Conservation (phyloP, 2,888 invertebrate species). For the Conchocele bisecta region DNA sequence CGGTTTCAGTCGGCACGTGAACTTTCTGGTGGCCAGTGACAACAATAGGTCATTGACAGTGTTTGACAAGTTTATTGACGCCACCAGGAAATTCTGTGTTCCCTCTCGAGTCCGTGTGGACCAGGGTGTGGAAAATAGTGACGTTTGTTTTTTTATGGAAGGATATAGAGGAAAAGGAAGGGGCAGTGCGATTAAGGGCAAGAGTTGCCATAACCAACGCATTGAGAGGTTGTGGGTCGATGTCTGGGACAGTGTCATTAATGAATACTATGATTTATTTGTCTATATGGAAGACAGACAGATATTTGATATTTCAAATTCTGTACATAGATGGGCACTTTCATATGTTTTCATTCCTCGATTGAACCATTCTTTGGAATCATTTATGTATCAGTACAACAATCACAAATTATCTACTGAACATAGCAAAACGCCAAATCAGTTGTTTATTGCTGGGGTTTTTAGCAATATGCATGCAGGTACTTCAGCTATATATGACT, state of each 20-base stretch:
- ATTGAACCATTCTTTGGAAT: neutral
- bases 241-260: too few species aligned
- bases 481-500: too few species aligned
- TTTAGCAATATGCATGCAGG: too few species aligned
- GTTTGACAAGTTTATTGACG: conserved; percentile 28
- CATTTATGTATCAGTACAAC: conserved; percentile 17
- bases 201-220: too few species aligned
- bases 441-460: conserved; percentile 17
- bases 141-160: conserved; percentile 38
- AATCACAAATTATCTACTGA: conserved; percentile 10
- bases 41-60: conserved; percentile 41
- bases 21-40: conserved; percentile 21
- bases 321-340: conserved; percentile 13
- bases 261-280: too few species aligned
- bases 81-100: conserved; percentile 27
- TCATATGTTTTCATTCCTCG: conserved; percentile 27
- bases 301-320: conserved; percentile 18
- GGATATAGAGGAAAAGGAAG: conserved; percentile 31
- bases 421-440: conserved; percentile 9
- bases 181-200: conserved; percentile 49
- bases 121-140: conserved; percentile 50
- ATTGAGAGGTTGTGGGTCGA: too few species aligned
- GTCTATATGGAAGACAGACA: conserved; percentile 28
- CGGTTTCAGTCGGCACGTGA: conserved; percentile 26
- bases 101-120: conserved; percentile 52